Evolutionary conservation across 2,888 invertebrate species (phyloP), one percentile per base, ranked within the genome.

Genomic region (Archips crataeganus): DNA sequence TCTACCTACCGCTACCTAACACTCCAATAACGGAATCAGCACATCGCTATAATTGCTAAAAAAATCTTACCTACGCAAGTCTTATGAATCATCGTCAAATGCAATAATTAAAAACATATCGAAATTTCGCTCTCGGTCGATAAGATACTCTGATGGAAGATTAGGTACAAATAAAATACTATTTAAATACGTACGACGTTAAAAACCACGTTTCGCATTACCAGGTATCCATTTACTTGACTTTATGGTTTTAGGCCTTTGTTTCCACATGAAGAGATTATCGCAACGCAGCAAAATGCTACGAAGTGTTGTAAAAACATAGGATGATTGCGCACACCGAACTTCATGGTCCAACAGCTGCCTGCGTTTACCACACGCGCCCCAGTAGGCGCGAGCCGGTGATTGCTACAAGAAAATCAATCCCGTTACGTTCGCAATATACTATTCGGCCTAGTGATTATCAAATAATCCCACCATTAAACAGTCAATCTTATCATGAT

Each of bases 341-440:
- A 79, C 85, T 89, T 90, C 86, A 90, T 86, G 91, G 84, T 90
- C 89, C 88, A 92, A 82, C 90, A 89, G 89, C 81, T 85, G 83
- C 85, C 83, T 85, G 84, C 84, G 84, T 85, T 85, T 84, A 83
- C 77, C 78, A 84, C 87, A 87, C 85, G 86, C 86, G 84, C 82
- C 65, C 75, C 79, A 81, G 77, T 77, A 78, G 77, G 77, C 78
- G 79, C 81, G 79, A 79, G 80, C 81, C 79, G 79, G 76, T 82
- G 76, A 82, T 77, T 78, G 82, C 82, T 79, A 77, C 79, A 82
- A 83, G 79, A 80, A 62, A 39, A 82, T 75, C 76, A 71, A 79
- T 83, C 79, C 84, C 83, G 82, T 85, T 85, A 82, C 69, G 54
- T 70, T 75, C 66, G 64, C 76, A 75, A 74, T 75, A 74, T 75